These are phyloP conservation scores for Spilosoma lubricipeda DNA, from an alignment of 2,888 invertebrate species.

Conservation along the genomic window DNA sequence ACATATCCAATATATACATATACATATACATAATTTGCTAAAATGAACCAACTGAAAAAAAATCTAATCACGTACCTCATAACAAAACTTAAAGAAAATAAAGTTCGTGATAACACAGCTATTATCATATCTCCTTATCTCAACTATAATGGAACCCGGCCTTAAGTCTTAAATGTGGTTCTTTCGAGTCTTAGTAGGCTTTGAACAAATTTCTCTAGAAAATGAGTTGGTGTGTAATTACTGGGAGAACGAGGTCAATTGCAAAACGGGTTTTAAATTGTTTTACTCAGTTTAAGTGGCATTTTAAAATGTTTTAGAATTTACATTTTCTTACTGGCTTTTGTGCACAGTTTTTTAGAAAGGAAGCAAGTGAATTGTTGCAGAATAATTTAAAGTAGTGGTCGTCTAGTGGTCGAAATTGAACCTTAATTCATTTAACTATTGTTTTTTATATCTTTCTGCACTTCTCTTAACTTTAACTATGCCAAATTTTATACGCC, in stretches of 20 bases:
- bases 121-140: conserved; percentile 1
- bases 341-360: not conserved
- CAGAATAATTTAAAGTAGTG: not conserved
- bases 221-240: conserved; percentile 42
- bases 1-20: no score
- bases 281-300: conserved; percentile 5
- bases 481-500: no score
- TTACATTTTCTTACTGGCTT: conserved; percentile 5
- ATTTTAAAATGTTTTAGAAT: not conserved
- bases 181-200: conserved; percentile 17
- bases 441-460: no score
- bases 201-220: conserved; percentile 37
- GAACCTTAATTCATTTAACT: no score
- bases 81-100: not conserved
- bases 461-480: no score
- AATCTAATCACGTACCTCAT: not conserved
- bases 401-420: no score
- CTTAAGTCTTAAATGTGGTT: conserved; percentile 3
- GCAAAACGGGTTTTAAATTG: conserved; percentile 7
- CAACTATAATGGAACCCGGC: not conserved
- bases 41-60: not conserved
- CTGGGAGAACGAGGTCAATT: conserved; percentile 20
- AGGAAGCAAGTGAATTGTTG: not conserved
- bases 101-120: not conserved
- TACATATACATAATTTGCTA: not conserved